phyloP scores from a whole-genome alignment of 1,140 invertebrate species.

The Papilio polyxenes region DNA sequence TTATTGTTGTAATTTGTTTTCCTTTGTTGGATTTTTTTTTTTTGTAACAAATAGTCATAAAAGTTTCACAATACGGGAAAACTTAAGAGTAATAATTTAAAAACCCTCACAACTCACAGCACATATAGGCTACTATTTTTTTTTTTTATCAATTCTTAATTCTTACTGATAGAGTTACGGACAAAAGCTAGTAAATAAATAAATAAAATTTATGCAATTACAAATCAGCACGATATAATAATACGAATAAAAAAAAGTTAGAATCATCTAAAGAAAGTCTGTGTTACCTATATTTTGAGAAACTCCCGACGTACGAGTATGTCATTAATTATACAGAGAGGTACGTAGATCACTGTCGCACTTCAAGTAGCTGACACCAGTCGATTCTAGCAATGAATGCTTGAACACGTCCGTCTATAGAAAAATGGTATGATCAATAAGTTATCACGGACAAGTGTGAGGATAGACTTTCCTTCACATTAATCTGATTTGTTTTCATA shows the following conservation, averaged over 20 bases:
- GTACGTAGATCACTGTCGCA: neutral
- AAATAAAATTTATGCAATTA: too few species aligned
- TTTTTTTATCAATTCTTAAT: too few species aligned
- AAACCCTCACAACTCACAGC: too few species aligned
- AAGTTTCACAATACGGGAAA: too few species aligned
- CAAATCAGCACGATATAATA: neutral
- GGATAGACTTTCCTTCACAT: neutral
- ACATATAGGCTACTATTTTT: too few species aligned
- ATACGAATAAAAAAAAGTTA: neutral
- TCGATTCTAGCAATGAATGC: neutral
- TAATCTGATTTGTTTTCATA: neutral
- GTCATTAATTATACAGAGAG: slow-evolving; percentile 7
- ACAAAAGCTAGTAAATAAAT: too few species aligned
- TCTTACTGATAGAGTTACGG: too few species aligned
- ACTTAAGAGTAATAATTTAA: too few species aligned
- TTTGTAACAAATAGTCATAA: too few species aligned
- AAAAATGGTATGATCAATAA: neutral
- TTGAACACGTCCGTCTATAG: neutral
- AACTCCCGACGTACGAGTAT: neutral
- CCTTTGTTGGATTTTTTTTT: too few species aligned
- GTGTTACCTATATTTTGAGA: neutral
- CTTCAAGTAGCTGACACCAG: neutral
- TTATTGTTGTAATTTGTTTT: too few species aligned
- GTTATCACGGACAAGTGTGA: neutral
- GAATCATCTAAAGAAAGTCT: neutral